Base-by-base conservation (phyloP, 1,140 invertebrate species). In the Aphaenogaster floridana region DNA sequence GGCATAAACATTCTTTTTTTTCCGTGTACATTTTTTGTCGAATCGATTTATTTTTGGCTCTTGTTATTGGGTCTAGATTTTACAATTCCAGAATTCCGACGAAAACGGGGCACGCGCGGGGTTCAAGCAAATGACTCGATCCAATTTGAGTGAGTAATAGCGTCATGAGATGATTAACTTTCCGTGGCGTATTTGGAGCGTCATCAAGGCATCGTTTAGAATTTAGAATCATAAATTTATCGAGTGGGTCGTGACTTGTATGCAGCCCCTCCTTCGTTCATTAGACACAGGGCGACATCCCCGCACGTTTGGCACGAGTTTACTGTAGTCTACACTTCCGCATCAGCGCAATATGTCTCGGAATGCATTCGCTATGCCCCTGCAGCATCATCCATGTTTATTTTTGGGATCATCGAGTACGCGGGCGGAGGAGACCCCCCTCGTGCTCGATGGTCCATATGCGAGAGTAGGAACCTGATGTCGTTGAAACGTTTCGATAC, bases 161-260 rank as follows among this genome's bases (percentile, higher is more conserved):
- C 88, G 81, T 86, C 17, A 57, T 2, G 64, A 57, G 77, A 86
- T 88, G 87, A 94, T 93, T 93, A 92, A 90, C 88, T 74, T 42
- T 90, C 78, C 90, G 88, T 90, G 91, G 57, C 71, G 64, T 45
- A 69, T 84, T 84, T 71, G 64, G 69, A 71, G 84, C 89, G 92
- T 93, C 93, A 94, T 93, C 86, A 80, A 88, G 85, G 86, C 39
- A 86, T 80, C 93, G 91, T 94, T 92, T 91, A 74, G 66, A 92
- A 83, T 94, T 92, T 91, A 74, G 66, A 92, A 83, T 91, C 66
- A 61, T 90, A 87, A 89, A 89, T 69, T 54, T 89, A 76, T 84
- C 87, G 92, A 90, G 89, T 89, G 89, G 6, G 84, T 89, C 85
- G 84, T 88, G 89, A 48, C 89, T 86, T 61, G 54, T 61, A 54